Evolutionary conservation across 1,140 invertebrate genomes (phyloP), one percentile per base, ranked within the genome.

Genomic region (Drosophila tsacasi): DNA sequence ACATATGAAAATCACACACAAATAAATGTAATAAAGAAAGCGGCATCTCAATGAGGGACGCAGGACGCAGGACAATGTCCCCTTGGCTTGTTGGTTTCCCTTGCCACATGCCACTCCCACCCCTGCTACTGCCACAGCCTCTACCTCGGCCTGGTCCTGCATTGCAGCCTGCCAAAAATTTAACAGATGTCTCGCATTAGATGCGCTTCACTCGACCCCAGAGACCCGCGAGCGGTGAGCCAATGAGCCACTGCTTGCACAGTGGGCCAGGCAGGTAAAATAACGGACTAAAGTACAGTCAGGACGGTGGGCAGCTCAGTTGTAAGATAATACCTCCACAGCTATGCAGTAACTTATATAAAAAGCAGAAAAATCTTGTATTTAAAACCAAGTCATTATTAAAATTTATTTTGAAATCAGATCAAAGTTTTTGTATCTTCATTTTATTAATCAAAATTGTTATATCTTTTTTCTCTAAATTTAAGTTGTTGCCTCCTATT

Each of bases 181-280:
- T 73, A 91, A 91, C 89, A 91, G 89, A 91, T 91, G 89, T 76
- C 81, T 76, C 89, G 74, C 74, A 91, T 91, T 91, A 91, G 84
- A 76, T 84, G 85, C 84, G 84, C 84, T 79, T 89, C 84, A 79
- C 63, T 89, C 74, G 84, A 63, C 83, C 83, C 84, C 76, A 69
- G 83, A 87, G 83, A 83, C 79, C 65, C 75, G 75, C 75, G 30
- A 72, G 42, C 66, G 60, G 60, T 57, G 46, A 73, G 65, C 55
- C 60, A 67, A 60, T 50, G 75, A 65, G 66, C 61, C 40, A 67
- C 35, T 40, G 59, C 32, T 27, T 5, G 15, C 35, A 76, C 74
- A 47, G 63, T 76, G 63, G 55, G 35, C 4, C 37, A 19, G 3
- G 7, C 21, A 23, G 8, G 19, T 4, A 55, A 2, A 25, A 27